A percentile compares a stretch with the other conserved stretches of the same genome.
Evolutionary conservation across 1,140 invertebrate genomes (phyloP).

Genomic region (Meloidogyne hapla): DNA sequence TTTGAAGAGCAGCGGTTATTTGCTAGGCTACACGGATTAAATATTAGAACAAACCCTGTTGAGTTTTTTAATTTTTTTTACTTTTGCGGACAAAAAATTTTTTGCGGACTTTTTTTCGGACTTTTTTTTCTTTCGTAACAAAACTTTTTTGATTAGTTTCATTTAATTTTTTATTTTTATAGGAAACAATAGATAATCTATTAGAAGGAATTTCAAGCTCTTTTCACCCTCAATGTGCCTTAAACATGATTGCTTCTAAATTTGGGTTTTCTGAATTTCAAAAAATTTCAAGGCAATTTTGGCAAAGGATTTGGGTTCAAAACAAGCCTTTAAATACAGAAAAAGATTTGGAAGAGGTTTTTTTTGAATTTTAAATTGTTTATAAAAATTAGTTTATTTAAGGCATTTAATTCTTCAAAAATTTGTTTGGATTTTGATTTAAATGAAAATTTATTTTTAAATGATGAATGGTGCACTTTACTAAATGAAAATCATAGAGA

Average conservation of each 20-base stretch:
- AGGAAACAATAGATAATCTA: neutral
- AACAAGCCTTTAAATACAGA: neutral
- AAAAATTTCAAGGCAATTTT: neutral
- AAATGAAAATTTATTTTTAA: neutral
- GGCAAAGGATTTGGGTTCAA: neutral
- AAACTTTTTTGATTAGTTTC: neutral
- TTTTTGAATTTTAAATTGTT: neutral
- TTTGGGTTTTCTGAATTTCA: neutral
- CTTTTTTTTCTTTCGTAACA: neutral
- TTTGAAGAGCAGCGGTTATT: constrained; percentile 14
- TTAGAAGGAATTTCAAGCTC: constrained; percentile 5
- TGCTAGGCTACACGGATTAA: constrained; percentile 13
- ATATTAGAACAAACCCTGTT: constrained; percentile 11
- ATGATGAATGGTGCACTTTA: neutral
- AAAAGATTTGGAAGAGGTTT: neutral
- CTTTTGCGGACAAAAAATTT: neutral
- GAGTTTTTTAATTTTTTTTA: neutral
- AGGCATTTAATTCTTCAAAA: neutral
- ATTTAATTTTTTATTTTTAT: neutral
- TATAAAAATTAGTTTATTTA: too few species aligned
- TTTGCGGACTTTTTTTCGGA: neutral
- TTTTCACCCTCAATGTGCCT: neutral
- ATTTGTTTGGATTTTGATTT: neutral
- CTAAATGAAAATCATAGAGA: neutral
- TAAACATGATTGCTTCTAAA: neutral